Evolutionary conservation across 2,113 vertebrate species (phyloP).

Genomic region (Stigmatopora nigra): DNA sequence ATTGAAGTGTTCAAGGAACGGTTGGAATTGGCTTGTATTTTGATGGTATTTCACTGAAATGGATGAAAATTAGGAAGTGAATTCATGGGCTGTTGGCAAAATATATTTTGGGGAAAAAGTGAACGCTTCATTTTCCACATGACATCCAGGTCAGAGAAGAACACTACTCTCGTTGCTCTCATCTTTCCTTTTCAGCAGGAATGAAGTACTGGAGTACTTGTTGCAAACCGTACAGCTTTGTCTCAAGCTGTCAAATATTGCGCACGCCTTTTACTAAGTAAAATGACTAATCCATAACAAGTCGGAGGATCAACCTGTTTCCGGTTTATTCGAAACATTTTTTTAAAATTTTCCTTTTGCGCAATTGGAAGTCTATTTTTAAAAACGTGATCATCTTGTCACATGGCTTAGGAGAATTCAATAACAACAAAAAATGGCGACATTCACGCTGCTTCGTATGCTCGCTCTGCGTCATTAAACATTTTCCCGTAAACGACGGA

Average conservation of each 20-base stretch:
- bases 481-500: constrained; percentile 75
- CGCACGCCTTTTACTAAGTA: constrained; percentile 47
- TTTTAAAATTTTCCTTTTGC: constrained; percentile 15
- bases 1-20: no score
- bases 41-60: neutral
- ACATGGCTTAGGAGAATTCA: constrained; percentile 82
- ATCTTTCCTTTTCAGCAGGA: constrained; percentile 30
- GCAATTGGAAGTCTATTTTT: constrained; percentile 68
- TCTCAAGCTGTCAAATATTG: constrained; percentile 60
- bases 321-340: constrained; percentile 17
- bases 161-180: constrained; percentile 23
- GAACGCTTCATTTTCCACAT: constrained; percentile 7
- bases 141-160: constrained; percentile 17
- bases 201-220: constrained; percentile 60
- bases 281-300: constrained; percentile 52
- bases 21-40: no score
- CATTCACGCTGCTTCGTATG: constrained; percentile 81
- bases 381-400: constrained; percentile 63
- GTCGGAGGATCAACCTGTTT: constrained; percentile 44
- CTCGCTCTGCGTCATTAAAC: constrained; percentile 87
- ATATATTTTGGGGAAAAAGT: neutral
- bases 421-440: constrained; percentile 94
- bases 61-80: neutral
- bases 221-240: constrained; percentile 59
- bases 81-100: constrained; percentile 42